Conservation (phyloP, 2,888 invertebrate species). For the Endomychus coccineus region DNA sequence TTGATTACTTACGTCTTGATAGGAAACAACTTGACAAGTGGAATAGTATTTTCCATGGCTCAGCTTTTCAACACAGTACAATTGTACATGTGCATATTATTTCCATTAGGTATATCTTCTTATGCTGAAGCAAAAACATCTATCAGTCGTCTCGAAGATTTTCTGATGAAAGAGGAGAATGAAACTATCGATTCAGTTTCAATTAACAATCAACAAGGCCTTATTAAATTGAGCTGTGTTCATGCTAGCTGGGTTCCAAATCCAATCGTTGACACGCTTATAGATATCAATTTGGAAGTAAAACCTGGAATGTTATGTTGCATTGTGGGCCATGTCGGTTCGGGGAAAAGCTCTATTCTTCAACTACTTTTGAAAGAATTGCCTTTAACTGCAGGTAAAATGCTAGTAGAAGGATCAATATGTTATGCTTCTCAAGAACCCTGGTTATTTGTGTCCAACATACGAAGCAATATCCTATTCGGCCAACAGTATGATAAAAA, state of each 20-base stretch:
- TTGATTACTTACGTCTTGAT: conserved; percentile 68
- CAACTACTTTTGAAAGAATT: conserved; percentile 68
- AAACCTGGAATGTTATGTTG: conserved; percentile 34
- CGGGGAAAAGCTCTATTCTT: conserved; percentile 63
- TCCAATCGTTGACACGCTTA: conserved; percentile 40
- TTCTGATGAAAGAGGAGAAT: conserved; percentile 28
- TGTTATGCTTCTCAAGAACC: conserved; percentile 75
- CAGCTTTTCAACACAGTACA: conserved; percentile 69
- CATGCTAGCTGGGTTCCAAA: conserved; percentile 33
- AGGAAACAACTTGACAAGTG: conserved; percentile 51
- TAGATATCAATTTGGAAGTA: conserved; percentile 45
- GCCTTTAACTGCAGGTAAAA: conserved; percentile 51
- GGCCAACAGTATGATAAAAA: conserved; percentile 56
- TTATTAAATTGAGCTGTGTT: conserved; percentile 24
- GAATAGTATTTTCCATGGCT: conserved; percentile 68
- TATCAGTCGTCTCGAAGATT: conserved; percentile 32
- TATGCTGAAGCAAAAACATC: conserved; percentile 33
- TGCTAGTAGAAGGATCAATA: conserved; percentile 55
- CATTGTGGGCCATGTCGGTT: conserved; percentile 57
- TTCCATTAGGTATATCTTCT: conserved; percentile 28
- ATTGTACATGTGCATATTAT: conserved; percentile 31
- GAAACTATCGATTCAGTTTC: conserved; percentile 24
- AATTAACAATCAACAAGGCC: conserved; percentile 18
- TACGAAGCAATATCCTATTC: conserved; percentile 75
- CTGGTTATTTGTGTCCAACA: conserved; percentile 66